These are phyloP conservation scores for Macroglossus sobrinus DNA, from an alignment of 2,113 vertebrate genomes.

Conservation along the genomic window DNA sequence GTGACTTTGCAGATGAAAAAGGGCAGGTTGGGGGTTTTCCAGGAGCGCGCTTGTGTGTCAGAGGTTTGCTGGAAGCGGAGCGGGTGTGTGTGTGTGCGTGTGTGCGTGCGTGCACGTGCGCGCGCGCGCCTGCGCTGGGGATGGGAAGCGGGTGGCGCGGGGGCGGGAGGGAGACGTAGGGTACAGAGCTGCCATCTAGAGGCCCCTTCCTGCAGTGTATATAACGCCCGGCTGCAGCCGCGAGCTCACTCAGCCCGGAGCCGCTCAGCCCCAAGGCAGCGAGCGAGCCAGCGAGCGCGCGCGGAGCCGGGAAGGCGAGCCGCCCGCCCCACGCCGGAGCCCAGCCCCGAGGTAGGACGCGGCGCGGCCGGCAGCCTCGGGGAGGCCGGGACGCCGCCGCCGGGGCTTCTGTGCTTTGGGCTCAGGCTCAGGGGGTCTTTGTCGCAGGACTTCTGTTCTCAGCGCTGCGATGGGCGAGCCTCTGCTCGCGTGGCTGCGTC, in stretches of 20 bases:
- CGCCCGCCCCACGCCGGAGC: not conserved
- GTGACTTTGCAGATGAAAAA: constrained; percentile 5
- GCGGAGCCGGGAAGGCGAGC: not conserved
- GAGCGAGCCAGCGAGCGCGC: not conserved
- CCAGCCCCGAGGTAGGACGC: not conserved
- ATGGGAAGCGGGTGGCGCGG: not conserved
- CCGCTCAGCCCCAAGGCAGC: not conserved
- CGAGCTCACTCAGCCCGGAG: not conserved
- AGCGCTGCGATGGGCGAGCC: not conserved
- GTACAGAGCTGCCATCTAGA: constrained; percentile 72
- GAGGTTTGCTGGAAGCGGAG: not conserved
- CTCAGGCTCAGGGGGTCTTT: fast-evolving
- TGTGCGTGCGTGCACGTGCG: not conserved
- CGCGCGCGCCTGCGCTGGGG: not conserved
- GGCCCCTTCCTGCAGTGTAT: constrained; percentile 61
- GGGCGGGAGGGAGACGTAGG: not conserved
- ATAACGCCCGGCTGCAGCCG: constrained; percentile 43
- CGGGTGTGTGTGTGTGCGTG: not conserved
- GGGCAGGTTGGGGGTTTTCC: not conserved
- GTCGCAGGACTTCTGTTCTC: not conserved
- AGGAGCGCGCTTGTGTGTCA: not conserved
- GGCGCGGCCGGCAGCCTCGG: fast-evolving
- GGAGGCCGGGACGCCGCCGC: not conserved
- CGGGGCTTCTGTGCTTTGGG: not conserved
- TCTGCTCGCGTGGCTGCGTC: not conserved